These are phyloP conservation scores for Orthosia incerta DNA, from an alignment of 2,888 invertebrate genomes.

Conservation along the genomic window DNA sequence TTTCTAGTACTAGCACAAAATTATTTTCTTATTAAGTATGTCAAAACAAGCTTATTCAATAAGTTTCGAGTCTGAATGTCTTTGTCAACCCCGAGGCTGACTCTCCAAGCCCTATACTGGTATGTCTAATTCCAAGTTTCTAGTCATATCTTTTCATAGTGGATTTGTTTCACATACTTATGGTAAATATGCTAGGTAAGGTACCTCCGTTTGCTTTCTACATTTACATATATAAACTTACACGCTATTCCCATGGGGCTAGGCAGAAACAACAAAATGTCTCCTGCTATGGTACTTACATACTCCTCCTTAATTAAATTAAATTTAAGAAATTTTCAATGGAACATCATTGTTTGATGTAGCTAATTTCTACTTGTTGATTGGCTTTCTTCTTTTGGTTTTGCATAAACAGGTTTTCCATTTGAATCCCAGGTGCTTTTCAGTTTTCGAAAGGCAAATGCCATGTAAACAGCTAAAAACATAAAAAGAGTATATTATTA, in stretches of 20 bases:
- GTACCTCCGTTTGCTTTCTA: neutral
- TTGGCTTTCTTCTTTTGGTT: constrained; percentile 63
- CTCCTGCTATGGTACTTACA: too few species aligned
- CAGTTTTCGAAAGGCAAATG: constrained; percentile 96
- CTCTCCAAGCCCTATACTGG: neutral
- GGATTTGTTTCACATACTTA: neutral
- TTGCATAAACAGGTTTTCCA: constrained; percentile 91
- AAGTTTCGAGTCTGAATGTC: neutral
- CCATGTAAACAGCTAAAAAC: constrained; percentile 94
- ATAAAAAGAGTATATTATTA: constrained; percentile 36
- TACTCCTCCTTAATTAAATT: too few species aligned
- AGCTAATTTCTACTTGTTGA: constrained; percentile 31
- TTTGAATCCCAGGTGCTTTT: constrained; percentile 92
- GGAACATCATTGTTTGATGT: neutral
- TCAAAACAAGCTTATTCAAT: neutral
- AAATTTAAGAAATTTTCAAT: neutral
- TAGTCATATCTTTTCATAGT: neutral
- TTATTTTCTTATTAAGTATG: neutral
- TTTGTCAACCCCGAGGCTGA: neutral
- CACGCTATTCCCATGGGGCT: too few species aligned
- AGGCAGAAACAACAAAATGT: too few species aligned
- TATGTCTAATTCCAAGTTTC: neutral
- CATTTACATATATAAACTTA: too few species aligned
- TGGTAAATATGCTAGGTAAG: neutral
- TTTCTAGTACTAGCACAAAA: neutral